phyloP scores from a whole-genome alignment of 1,140 invertebrate species.

The Micrasema minimum region DNA sequence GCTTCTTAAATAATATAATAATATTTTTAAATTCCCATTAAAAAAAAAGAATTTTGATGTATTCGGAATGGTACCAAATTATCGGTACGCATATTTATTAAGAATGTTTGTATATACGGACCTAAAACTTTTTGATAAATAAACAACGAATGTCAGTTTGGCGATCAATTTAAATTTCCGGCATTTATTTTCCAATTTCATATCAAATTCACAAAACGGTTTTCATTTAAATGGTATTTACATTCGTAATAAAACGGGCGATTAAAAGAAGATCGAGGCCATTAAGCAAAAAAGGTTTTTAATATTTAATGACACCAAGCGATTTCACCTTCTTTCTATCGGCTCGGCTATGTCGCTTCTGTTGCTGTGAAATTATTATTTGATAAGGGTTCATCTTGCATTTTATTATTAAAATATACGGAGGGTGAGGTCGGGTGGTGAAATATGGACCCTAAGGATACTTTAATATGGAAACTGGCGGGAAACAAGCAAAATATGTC shows the following conservation, averaged over 20 bases:
- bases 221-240: slow-evolving; percentile 13
- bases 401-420: slow-evolving; percentile 53
- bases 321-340: slow-evolving; percentile 16
- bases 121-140: too few relatives aligned
- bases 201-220: slow-evolving; percentile 22
- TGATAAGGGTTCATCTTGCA: slow-evolving; percentile 53
- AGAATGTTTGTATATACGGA: too few relatives aligned
- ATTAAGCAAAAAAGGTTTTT: slow-evolving; percentile 33
- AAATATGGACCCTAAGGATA: slow-evolving; percentile 38
- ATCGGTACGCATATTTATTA: too few relatives aligned
- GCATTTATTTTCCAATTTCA: slow-evolving; percentile 13
- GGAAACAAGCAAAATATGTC: background rate
- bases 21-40: too few relatives aligned
- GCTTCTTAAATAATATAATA: too few relatives aligned
- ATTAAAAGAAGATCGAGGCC: slow-evolving; percentile 16
- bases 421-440: slow-evolving; percentile 28
- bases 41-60: too few relatives aligned
- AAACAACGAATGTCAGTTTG: too few relatives aligned
- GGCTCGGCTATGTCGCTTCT: slow-evolving; percentile 11
- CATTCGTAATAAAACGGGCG: slow-evolving; percentile 17
- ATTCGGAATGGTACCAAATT: too few relatives aligned
- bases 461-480: slow-evolving; percentile 12
- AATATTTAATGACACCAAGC: slow-evolving; percentile 34
- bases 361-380: slow-evolving; percentile 36
- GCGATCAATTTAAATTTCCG: too few relatives aligned